Conservation (phyloP, 2,797 vertebrate species). For the Enteromius trimaculatus region DNA sequence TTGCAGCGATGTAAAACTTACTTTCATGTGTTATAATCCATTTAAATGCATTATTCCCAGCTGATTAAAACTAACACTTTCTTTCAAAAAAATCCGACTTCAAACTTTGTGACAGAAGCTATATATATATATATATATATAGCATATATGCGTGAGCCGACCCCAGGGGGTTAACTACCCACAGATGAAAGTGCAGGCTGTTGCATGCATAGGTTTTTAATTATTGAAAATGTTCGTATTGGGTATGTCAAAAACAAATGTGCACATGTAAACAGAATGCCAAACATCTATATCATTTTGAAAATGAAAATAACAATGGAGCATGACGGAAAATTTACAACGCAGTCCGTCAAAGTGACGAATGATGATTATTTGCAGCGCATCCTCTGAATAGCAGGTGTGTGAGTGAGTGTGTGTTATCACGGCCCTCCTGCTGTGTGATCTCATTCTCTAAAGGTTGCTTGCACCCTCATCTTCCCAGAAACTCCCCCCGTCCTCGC, state of each 20-base stretch:
- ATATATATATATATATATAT: too few relatives aligned
- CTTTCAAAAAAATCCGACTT: background rate
- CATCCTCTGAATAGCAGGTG: conserved; percentile 17
- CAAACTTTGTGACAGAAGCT: too few relatives aligned
- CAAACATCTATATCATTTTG: conserved; percentile 3
- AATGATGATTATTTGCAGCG: conserved; percentile 28
- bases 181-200: background rate
- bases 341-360: conserved; percentile 1
- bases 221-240: conserved; percentile 7
- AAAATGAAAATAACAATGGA: conserved; percentile 28
- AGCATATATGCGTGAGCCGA: too few relatives aligned
- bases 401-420: conserved; percentile 9
- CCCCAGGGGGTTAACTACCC: background rate
- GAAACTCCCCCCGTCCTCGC: background rate
- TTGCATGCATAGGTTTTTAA: background rate
- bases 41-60: background rate
- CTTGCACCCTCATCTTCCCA: conserved; percentile 24
- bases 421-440: conserved; percentile 16
- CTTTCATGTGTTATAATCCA: background rate
- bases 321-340: conserved; percentile 20
- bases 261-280: background rate
- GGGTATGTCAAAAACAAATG: background rate
- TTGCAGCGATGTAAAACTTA: background rate
- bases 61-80: background rate
- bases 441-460: conserved; percentile 51